Percentiles rank a stretch among this genome's conserved stretches.
These are phyloP conservation scores for Pegoplata infirma DNA, from an alignment of 2,888 invertebrate genomes.

Conservation along the genomic window DNA sequence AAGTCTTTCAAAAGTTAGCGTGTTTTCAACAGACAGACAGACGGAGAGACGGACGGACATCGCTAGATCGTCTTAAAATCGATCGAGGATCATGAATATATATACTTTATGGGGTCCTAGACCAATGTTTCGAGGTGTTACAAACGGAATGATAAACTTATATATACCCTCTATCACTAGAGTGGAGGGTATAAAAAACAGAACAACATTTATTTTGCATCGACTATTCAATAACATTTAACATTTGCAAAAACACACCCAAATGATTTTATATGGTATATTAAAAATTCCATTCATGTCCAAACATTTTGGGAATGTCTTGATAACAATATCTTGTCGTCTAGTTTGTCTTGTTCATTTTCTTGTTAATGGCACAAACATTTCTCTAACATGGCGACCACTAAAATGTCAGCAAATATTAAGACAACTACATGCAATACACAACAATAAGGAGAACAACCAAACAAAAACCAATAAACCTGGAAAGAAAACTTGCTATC, in stretches of 20 bases:
- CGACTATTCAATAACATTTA: no score
- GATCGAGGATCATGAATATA: no score
- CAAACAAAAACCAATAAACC: slow-evolving; percentile 24
- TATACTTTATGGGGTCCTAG: no score
- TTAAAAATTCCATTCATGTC: neutral
- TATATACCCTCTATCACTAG: no score
- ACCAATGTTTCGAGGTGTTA: no score
- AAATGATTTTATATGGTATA: neutral
- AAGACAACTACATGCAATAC: slow-evolving; percentile 8
- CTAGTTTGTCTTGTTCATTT: neutral
- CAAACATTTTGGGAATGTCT: slow-evolving; percentile 28
- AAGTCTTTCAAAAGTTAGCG: no score
- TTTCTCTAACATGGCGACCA: slow-evolving; percentile 20
- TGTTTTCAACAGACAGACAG: no score
- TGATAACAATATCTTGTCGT: slow-evolving; percentile 30
- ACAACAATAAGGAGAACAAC: neutral
- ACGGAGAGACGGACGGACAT: no score
- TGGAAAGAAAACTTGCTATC: neutral
- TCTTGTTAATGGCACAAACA: slow-evolving; percentile 18
- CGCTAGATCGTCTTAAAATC: no score
- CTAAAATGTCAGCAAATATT: slow-evolving; percentile 26
- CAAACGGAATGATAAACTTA: no score
- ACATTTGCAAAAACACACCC: slow-evolving; percentile 7
- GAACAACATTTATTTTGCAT: no score
- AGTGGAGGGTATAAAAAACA: no score